Conservation (phyloP, 2,888 invertebrate species). For the Amitus sp. region DNA sequence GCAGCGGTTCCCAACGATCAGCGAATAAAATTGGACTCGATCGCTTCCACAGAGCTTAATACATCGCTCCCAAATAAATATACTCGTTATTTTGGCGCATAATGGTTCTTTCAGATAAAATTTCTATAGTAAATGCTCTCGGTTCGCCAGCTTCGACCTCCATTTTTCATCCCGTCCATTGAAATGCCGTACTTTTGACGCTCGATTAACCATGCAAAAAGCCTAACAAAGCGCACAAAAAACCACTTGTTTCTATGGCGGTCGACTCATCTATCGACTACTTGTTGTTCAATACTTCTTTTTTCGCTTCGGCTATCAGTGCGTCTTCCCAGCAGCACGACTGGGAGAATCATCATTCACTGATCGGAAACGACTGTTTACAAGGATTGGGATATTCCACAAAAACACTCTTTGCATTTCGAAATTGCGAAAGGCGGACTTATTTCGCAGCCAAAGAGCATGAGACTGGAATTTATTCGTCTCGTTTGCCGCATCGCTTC, state of each 20-base stretch:
- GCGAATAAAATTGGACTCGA: too few relatives aligned
- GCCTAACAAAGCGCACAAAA: constrained; percentile 8
- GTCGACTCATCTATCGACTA: neutral
- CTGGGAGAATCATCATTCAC: neutral
- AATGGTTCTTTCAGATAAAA: too few relatives aligned
- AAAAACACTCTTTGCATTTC: constrained; percentile 1
- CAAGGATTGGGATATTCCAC: neutral
- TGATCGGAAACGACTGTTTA: neutral
- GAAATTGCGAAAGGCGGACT: neutral
- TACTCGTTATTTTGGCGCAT: too few relatives aligned
- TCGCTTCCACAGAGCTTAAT: too few relatives aligned
- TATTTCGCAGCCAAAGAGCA: neutral
- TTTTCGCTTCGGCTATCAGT: neutral
- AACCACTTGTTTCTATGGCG: constrained; percentile 4
- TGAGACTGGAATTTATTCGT: neutral
- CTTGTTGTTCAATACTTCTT: neutral
- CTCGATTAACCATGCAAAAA: constrained; percentile 12
- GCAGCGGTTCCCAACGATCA: neutral
- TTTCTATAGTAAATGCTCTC: too few relatives aligned
- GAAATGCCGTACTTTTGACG: constrained; percentile 2
- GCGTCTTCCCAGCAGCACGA: neutral
- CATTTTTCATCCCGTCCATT: constrained; percentile 16
- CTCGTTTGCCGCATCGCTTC: neutral
- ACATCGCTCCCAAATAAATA: too few relatives aligned
- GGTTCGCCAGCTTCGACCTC: neutral